Percentiles rank a stretch among this genome's conserved stretches.
phyloP scores from a whole-genome alignment of 1,140 invertebrate species.

The Drosophila pallidifrons region DNA sequence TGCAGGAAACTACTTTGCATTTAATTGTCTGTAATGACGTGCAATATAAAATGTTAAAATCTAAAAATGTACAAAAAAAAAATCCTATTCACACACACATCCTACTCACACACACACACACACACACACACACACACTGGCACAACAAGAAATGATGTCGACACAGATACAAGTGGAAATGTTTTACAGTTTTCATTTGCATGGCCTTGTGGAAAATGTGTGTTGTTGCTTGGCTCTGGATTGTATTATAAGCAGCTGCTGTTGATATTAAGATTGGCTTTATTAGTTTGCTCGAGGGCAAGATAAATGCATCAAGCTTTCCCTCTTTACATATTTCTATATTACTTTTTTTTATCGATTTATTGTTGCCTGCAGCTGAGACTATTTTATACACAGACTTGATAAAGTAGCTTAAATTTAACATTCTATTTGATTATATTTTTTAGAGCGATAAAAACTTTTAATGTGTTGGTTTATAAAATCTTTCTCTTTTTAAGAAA shows the following conservation, averaged over 20 bases:
- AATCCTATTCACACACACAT: conserved; percentile 52
- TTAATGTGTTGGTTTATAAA: too few relatives aligned
- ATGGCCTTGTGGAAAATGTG: conserved; percentile 36
- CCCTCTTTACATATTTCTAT: neutral
- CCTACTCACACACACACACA: conserved; percentile 25
- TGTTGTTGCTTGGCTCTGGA: conserved; percentile 14
- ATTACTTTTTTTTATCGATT: neutral
- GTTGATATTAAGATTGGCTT: conserved; percentile 24
- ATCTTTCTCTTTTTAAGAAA: too few relatives aligned
- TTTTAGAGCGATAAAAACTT: too few relatives aligned
- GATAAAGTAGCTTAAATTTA: neutral
- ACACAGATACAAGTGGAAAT: conserved; percentile 57
- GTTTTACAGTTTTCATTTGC: conserved; percentile 49
- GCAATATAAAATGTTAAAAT: conserved; percentile 85
- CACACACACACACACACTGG: conserved; percentile 13
- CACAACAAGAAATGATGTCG: conserved; percentile 36
- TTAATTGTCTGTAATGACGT: conserved; percentile 85
- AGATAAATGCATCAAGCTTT: neutral
- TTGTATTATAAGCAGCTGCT: conserved; percentile 29
- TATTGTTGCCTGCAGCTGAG: neutral
- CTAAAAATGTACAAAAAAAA: conserved; percentile 77
- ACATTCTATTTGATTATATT: neutral
- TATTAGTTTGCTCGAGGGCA: conserved; percentile 4
- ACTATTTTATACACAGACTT: neutral
- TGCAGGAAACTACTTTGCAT: conserved; percentile 85